Base-by-base conservation (phyloP, 2,888 invertebrate species). In the Acleris cristana region DNA sequence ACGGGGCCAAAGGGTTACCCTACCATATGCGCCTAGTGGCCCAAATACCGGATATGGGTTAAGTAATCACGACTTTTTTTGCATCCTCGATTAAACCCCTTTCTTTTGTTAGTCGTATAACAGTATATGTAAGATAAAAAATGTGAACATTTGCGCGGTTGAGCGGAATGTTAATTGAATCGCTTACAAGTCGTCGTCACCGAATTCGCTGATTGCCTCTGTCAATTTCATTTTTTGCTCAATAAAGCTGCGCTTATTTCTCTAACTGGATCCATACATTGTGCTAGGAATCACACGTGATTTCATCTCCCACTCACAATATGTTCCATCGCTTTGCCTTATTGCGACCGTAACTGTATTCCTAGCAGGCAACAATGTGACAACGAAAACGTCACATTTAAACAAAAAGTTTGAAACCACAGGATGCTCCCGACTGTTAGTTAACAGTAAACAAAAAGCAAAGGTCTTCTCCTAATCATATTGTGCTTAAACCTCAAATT, bases 1-100 rank as follows among this genome's bases (percentile, higher is more conserved):
- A 91, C 92, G 90, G 92, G 91, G 91, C 90, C 87, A 92, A 92
- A 92, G 92, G 92, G 92, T 92, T 92, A 90, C 76, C 80, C 71
- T 84, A 82, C 86, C 90, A 91, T 89, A 89, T 90, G 92, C 79
- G 76, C 71, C 76, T 69, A 70, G 70, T 74, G 78, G 76, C 82
- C 83, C 80, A 79, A 82, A 79, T 79, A 81, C 84, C 89, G 92
- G 92, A 92, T 92, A 90, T 89, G 88, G 92, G 91, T 92, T 92
- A 92, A 89, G 80, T 89, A 92, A 92, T 92, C 92, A 90, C 85
- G 79, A 77, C 72, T 79, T 89, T 89, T 83, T 88, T 88, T 81
- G 78, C 82, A 81, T 84, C 86, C 85, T 86, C 74, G 80, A 86
- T 86, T 83, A 87, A 86, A 85, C 82, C 85, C 86, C 83, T 85